phyloP scores from a whole-genome alignment of 2,888 invertebrate species.

The Nemoura dubitans region DNA sequence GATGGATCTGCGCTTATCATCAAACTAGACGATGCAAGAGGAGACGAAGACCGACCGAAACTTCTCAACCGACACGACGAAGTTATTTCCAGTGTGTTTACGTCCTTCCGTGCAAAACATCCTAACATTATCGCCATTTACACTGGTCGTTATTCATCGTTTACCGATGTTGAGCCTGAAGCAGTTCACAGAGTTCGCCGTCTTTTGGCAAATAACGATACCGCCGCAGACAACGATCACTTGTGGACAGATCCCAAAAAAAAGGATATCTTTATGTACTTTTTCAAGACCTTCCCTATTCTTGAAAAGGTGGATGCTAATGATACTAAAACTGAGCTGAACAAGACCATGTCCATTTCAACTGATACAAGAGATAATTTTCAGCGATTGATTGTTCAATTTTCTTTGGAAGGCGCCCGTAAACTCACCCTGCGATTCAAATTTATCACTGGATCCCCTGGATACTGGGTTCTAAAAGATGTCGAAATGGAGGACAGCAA shows the following conservation, averaged over 20 bases:
- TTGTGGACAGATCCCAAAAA: constrained; percentile 17
- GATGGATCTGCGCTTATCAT: constrained; percentile 47
- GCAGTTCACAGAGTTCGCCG: constrained; percentile 22
- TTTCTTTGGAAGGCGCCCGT: background rate
- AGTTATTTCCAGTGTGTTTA: constrained; percentile 64
- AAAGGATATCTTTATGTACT: constrained; percentile 32
- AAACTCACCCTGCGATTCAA: constrained; percentile 27
- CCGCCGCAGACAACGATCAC: background rate
- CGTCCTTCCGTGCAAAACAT: constrained; percentile 62
- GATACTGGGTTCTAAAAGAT: constrained; percentile 8
- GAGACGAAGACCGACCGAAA: constrained; percentile 64
- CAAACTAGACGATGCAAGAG: constrained; percentile 53
- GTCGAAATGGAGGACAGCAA: constrained; percentile 15
- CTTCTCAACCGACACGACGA: constrained; percentile 67
- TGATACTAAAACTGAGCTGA: background rate
- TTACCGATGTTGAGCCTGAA: constrained; percentile 55
- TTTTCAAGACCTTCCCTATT: background rate
- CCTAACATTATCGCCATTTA: constrained; percentile 66
- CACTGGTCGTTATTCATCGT: constrained; percentile 68
- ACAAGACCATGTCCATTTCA: background rate
- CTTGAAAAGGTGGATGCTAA: background rate
- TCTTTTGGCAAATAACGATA: constrained; percentile 22
- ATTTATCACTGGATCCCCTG: background rate
- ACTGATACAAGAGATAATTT: background rate
- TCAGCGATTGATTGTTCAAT: constrained; percentile 14